A percentile compares a stretch with the other conserved stretches of the same genome.
phyloP scores from a whole-genome alignment of 92 coral and sea anemone genomes.

The Paramuricea clavata region DNA sequence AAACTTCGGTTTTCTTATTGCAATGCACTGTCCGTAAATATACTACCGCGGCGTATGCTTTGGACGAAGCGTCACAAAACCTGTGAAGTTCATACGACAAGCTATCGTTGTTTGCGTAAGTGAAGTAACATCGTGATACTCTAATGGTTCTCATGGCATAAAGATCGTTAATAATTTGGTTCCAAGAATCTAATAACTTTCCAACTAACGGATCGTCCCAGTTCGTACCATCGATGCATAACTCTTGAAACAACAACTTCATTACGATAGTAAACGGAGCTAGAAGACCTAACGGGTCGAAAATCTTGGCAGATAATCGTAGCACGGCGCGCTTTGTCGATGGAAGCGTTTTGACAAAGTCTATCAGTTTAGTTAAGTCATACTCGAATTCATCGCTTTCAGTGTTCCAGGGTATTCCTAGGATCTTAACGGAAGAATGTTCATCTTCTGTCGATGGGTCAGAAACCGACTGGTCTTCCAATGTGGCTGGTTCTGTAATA shows the following conservation, averaged over 20 bases:
- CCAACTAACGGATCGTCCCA: background rate
- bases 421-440: background rate
- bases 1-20: background rate
- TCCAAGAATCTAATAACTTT: background rate
- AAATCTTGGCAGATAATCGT: background rate
- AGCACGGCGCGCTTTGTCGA: slow-evolving; percentile 2
- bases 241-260: slow-evolving; percentile 2
- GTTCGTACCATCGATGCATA: background rate
- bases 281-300: slow-evolving; percentile 6
- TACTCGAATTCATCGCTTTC: background rate
- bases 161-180: background rate
- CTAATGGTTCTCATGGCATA: background rate
- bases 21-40: too few species aligned
- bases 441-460: background rate
- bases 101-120: too few species aligned
- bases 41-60: too few species aligned
- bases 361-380: background rate
- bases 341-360: background rate
- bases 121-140: background rate
- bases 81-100: too few species aligned
- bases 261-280: background rate
- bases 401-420: slow-evolving; percentile 31
- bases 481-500: background rate
- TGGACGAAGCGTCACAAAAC: background rate
- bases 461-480: background rate